phyloP scores from a whole-genome alignment of 2,888 invertebrate genomes.

The Andrena hattorfiana region DNA sequence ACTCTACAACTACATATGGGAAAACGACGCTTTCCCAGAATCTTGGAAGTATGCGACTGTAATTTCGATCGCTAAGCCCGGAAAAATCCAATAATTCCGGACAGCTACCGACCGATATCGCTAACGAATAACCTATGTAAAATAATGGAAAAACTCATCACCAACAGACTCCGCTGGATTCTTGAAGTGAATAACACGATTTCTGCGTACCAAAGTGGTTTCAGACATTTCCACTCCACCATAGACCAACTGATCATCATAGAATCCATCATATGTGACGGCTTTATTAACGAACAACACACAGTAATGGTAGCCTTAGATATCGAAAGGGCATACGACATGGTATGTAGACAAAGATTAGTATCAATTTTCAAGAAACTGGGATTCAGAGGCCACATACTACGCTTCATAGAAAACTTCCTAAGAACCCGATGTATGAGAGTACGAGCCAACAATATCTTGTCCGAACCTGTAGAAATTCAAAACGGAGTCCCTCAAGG shows the following conservation, averaged over 20 bases:
- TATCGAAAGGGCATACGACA: conserved; percentile 6
- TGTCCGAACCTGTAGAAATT: background rate
- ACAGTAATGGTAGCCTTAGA: background rate
- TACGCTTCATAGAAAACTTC: background rate
- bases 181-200: background rate
- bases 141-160: conserved; percentile 14
- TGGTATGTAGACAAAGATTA: background rate
- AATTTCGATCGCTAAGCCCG: conserved; percentile 2
- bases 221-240: no score
- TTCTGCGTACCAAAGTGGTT: no score
- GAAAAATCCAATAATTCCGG: background rate
- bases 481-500: conserved; percentile 2
- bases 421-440: background rate
- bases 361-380: background rate
- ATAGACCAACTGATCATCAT: background rate
- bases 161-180: background rate
- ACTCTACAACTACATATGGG: conserved; percentile 24
- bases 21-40: background rate
- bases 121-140: conserved; percentile 19
- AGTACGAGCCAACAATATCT: background rate
- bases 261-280: background rate
- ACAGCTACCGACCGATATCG: background rate
- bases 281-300: background rate
- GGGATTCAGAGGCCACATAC: background rate
- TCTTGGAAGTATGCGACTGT: background rate